Base-by-base conservation (phyloP, 2,797 vertebrate species). In the Neostethus bicornis region DNA sequence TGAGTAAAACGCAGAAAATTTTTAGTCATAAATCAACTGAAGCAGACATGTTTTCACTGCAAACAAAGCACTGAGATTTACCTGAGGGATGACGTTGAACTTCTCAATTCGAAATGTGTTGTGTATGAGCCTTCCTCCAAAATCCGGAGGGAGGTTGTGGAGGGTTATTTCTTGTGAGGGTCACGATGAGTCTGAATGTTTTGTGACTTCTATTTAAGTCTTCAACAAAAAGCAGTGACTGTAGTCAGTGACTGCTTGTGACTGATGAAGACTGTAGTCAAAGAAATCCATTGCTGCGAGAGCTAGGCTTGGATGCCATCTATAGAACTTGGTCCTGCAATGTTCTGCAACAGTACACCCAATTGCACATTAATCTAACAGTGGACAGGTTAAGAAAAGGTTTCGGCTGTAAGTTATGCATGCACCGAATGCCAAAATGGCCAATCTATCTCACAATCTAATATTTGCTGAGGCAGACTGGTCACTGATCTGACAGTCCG, bases 221-320 rank as follows among this genome's bases (percentile, higher is more conserved):
- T 55, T 64, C 50, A 49, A 77, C 74, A 80, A 79, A 52, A 48
- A 72, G 28, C 60, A 56, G 67, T 90, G 87, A n/a, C n/a, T n/a
- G n/a, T n/a, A n/a, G n/a, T n/a, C n/a, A n/a, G n/a, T n/a, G n/a
- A n/a, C n/a, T n/a, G n/a, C n/a, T n/a, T n/a, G n/a, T n/a, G n/a
- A 90, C 58, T 81, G 79, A 89, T 84, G 73, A 73, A 39, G 81
- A 60, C 63, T 55, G 44, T 32, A 37, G 75, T 84, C 70, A 86
- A 80, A 87, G 73, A 80, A 70, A 79, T 75, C 74, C 71, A 32
- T 62, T 8, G 17, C 69, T 74, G 45, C 64, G 77, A 64, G 49
- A 77, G 66, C 62, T 64, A 68, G 34, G 71, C 29, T 69, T 63
- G 56, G 73, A 80, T 57, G 13, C 63, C 16, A 41, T 44, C 61